These are phyloP conservation scores for Manis pentadactyla DNA, from an alignment of 2,797 vertebrate genomes.

Conservation along the genomic window DNA sequence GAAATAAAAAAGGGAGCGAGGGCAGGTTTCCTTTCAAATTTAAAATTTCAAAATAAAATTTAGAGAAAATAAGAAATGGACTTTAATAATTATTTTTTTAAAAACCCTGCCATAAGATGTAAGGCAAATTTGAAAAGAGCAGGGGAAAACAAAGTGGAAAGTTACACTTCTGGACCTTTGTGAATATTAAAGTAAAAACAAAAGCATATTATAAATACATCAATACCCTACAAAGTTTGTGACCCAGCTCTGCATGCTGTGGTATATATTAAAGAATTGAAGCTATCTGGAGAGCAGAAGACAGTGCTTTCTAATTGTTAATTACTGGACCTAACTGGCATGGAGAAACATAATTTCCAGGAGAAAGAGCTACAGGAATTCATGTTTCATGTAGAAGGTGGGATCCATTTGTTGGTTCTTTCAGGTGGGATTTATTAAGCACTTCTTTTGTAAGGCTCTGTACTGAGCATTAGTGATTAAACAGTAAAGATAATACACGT, in stretches of 20 bases:
- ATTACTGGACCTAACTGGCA: background rate
- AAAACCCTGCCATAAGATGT: background rate
- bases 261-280: background rate
- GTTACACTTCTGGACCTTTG: background rate
- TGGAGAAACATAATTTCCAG: background rate
- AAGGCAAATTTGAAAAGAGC: background rate
- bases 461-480: background rate
- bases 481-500: background rate
- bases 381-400: background rate
- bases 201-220: background rate
- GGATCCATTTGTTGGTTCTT: background rate
- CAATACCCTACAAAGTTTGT: background rate
- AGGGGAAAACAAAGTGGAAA: background rate
- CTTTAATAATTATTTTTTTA: background rate
- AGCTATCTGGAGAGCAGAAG: background rate
- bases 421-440: background rate
- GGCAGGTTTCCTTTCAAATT: background rate
- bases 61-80: conserved; percentile 43
- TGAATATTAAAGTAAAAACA: background rate
- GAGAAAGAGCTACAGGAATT: background rate
- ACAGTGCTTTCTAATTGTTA: background rate
- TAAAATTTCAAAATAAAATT: conserved; percentile 11
- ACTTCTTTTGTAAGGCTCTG: background rate
- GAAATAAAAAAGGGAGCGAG: background rate
- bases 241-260: background rate